Evolutionary conservation across 2,113 vertebrate genomes (phyloP), one percentile per base, ranked within the genome.

Genomic region (Pachycephala philippinensis): DNA sequence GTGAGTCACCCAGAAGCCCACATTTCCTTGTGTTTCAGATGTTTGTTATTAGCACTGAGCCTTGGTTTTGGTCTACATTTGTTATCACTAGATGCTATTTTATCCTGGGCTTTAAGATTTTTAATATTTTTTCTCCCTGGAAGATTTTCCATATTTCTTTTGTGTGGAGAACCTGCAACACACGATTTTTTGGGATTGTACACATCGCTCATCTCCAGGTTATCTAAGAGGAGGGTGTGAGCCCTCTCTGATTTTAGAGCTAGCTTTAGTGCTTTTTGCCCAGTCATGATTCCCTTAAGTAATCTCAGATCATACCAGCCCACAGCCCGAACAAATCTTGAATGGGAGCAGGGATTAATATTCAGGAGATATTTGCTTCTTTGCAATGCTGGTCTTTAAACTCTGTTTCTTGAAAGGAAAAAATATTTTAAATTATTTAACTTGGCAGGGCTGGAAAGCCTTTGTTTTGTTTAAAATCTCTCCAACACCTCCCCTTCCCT

Each of bases 351-450:
- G 20, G 16, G 15, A 64, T 56, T 49, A 60, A 71, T 39, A 71
- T 44, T 94, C 53, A 44, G 49, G 44, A 84, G 24, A 31, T 39
- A 53, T 12, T 84, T 66, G 5, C 42, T 90, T 60, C 89, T 90
- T 77, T 86, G n/a, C 39, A 42, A 42, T 47, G 33, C 37, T n/a
- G 26, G 28, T 80, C 63, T 85, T 74, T 6, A 80, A 75, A 53
- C 39, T 56, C 52, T 9, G 7, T 45, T 87, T 84, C 78, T 85
- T 75, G 28, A 84, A 76, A 91, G 35, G 52, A 78, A 94, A 89
- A 95, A 71, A 8, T 39, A 84, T 63, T 68, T 60, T 45, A 70
- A 85, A 57, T 40, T 83, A 85, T 70, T 81, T 87, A 44, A 33
- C 60, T 90, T 90, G 30, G 76, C 50, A 70, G 85, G 33, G 19